Conservation (phyloP, 2,888 invertebrate genomes). For the Leptinotarsa tumamoca region DNA sequence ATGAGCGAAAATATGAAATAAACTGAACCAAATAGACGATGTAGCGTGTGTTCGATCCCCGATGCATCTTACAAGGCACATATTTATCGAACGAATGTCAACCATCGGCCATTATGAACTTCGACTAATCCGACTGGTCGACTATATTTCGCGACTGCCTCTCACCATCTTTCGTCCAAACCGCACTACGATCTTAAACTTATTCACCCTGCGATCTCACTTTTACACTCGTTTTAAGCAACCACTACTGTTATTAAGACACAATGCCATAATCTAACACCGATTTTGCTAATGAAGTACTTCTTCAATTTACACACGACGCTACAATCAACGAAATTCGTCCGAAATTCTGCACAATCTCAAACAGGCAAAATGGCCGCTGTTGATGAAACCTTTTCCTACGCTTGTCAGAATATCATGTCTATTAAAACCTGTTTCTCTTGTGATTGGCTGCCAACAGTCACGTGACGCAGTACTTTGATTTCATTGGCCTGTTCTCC, state of each 20-base stretch:
- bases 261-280: slow-evolving; percentile 60
- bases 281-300: slow-evolving; percentile 64
- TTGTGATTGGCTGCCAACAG: slow-evolving; percentile 64
- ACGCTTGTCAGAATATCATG: slow-evolving; percentile 89
- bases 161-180: slow-evolving; percentile 81
- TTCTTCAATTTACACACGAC: slow-evolving; percentile 64
- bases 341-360: slow-evolving; percentile 82
- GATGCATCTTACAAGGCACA: slow-evolving; percentile 82
- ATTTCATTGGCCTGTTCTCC: slow-evolving; percentile 65
- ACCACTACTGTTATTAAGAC: slow-evolving; percentile 63
- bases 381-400: slow-evolving; percentile 94
- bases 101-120: slow-evolving; percentile 86
- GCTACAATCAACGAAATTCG: slow-evolving; percentile 79
- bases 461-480: slow-evolving; percentile 67
- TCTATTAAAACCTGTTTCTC: slow-evolving; percentile 65
- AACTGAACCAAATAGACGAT: slow-evolving; percentile 72
- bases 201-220: slow-evolving; percentile 73
- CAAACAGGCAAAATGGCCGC: slow-evolving; percentile 93
- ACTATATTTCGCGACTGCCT: slow-evolving; percentile 70
- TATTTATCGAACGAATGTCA: slow-evolving; percentile 77
- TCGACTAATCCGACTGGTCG: slow-evolving; percentile 76
- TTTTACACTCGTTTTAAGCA: slow-evolving; percentile 67
- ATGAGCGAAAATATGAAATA: slow-evolving; percentile 64
- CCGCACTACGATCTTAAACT: slow-evolving; percentile 79
- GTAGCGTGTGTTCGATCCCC: slow-evolving; percentile 77